Percentiles rank a stretch among this genome's conserved stretches.
Evolutionary conservation across 2,797 vertebrate species (phyloP).

Genomic region (Etheostoma nigrum): DNA sequence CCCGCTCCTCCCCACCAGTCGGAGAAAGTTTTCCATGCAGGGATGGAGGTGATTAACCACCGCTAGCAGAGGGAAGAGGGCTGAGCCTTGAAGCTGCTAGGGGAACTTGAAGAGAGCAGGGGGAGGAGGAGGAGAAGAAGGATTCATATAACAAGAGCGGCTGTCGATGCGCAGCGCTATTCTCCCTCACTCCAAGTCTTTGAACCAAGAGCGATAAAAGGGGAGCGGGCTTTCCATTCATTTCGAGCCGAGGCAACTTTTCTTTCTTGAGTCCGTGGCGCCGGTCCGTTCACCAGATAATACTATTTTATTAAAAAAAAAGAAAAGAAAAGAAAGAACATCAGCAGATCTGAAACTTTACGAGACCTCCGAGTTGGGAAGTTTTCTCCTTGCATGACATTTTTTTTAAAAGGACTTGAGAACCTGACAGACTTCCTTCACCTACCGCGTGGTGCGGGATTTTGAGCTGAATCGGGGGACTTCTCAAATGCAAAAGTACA

Average conservation of each 20-base stretch:
- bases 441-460: slow-evolving; percentile 68
- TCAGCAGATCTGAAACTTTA: slow-evolving; percentile 53
- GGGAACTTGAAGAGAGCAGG: slow-evolving; percentile 79
- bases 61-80: slow-evolving; percentile 86
- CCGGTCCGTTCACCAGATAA: slow-evolving; percentile 30
- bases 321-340: slow-evolving; percentile 17
- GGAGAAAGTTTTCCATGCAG: slow-evolving; percentile 73
- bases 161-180: slow-evolving; percentile 74
- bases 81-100: slow-evolving; percentile 84
- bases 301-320: no score
- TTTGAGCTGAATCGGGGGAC: slow-evolving; percentile 58
- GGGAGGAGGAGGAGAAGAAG: slow-evolving; percentile 77
- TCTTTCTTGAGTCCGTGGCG: slow-evolving; percentile 34
- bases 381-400: slow-evolving; percentile 64
- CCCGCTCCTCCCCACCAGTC: background rate
- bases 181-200: slow-evolving; percentile 65
- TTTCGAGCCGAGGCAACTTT: slow-evolving; percentile 48
- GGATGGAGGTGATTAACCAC: slow-evolving; percentile 67
- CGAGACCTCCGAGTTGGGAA: slow-evolving; percentile 49
- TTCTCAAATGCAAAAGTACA: slow-evolving; percentile 93
- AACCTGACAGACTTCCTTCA: slow-evolving; percentile 47
- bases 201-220: slow-evolving; percentile 56
- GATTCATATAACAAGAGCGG: slow-evolving; percentile 90
- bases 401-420: slow-evolving; percentile 38
- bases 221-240: slow-evolving; percentile 73